Evolutionary conservation across 2,797 vertebrate species (phyloP).

Genomic region (Acrossocheilus fasciatus): DNA sequence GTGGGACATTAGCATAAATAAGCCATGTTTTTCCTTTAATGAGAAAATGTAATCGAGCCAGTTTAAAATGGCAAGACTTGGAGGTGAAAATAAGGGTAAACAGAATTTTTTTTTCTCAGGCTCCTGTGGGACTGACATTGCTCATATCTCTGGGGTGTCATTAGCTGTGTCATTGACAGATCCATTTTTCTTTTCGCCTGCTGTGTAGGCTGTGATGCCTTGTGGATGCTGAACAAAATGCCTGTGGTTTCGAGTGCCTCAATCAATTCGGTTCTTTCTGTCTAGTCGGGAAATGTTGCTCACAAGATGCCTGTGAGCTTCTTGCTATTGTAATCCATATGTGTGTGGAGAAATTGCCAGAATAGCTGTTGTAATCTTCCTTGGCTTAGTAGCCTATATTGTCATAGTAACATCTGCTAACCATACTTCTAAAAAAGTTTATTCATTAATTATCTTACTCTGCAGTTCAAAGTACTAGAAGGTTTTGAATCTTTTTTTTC

Average conservation of each 20-base stretch:
- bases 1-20: conserved; percentile 43
- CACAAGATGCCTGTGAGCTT: conserved; percentile 5
- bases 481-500: neutral
- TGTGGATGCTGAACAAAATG: conserved; percentile 44
- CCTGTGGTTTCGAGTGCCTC: conserved; percentile 40
- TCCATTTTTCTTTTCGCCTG: conserved; percentile 33
- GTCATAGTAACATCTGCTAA: neutral
- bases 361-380: conserved; percentile 6
- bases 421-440: neutral
- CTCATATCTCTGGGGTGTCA: conserved; percentile 47
- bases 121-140: conserved; percentile 45
- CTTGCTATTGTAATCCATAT: conserved; percentile 16
- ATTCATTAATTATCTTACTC: conserved; percentile 18
- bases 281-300: conserved; percentile 27
- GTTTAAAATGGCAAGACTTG: conserved; percentile 45
- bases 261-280: conserved; percentile 43
- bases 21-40: conserved; percentile 36
- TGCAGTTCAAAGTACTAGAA: neutral
- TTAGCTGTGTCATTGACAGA: conserved; percentile 40
- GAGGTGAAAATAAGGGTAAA: conserved; percentile 47
- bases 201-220: conserved; percentile 34
- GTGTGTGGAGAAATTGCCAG: neutral
- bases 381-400: neutral
- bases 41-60: conserved; percentile 29
- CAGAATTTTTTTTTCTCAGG: conserved; percentile 24